Evolutionary conservation across 2,888 invertebrate species (phyloP).

Genomic region (Xylota sylvarum): DNA sequence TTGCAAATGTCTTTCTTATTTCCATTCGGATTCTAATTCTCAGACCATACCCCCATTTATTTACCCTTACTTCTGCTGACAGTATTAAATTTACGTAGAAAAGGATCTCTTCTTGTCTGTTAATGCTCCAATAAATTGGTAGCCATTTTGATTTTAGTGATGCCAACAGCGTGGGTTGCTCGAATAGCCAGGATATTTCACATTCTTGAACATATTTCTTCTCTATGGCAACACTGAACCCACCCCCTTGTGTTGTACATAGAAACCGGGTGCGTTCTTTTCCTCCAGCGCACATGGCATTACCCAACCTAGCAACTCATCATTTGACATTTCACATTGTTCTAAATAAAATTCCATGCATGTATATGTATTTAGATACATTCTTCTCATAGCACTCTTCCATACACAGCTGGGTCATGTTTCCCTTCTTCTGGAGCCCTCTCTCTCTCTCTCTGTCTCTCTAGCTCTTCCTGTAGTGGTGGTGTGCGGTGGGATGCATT

Average conservation of each 20-base stretch:
- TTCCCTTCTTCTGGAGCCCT: background rate
- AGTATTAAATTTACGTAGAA: slow-evolving; percentile 14
- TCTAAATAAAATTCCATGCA: slow-evolving; percentile 50
- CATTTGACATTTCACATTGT: slow-evolving; percentile 64
- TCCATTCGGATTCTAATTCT: background rate
- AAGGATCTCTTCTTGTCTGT: background rate
- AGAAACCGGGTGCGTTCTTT: background rate
- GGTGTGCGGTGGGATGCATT: slow-evolving; percentile 44
- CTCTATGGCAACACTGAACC: slow-evolving; percentile 48
- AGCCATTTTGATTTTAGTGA: slow-evolving; percentile 47
- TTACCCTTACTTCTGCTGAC: slow-evolving; percentile 34
- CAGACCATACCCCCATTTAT: background rate
- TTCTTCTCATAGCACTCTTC: slow-evolving; percentile 9
- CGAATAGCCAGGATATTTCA: too few species aligned
- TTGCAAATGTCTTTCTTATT: slow-evolving; percentile 17
- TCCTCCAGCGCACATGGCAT: slow-evolving; percentile 28
- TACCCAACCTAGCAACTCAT: slow-evolving; percentile 64
- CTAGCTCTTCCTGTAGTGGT: background rate
- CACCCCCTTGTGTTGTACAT: slow-evolving; percentile 13
- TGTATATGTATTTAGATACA: slow-evolving; percentile 10
- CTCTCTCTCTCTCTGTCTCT: background rate
- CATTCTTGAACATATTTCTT: background rate
- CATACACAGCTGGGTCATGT: slow-evolving; percentile 63
- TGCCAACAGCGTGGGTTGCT: slow-evolving; percentile 15
- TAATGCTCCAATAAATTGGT: slow-evolving; percentile 35